phyloP scores from a whole-genome alignment of 2,797 vertebrate genomes.

The Pagetopsis macropterus region DNA sequence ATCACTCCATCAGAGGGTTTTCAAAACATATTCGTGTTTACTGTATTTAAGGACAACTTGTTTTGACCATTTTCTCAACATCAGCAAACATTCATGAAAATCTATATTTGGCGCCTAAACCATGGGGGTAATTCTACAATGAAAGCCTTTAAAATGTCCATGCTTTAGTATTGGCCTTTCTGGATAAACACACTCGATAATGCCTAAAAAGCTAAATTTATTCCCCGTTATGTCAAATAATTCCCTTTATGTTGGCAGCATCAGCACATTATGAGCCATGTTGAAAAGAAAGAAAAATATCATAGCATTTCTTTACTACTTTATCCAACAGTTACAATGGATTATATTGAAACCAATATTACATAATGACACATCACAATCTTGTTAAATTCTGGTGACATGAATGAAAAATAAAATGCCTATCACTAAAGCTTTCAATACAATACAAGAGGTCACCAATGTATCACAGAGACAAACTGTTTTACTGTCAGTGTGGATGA shows the following conservation, averaged over 20 bases:
- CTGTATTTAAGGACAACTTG: constrained; percentile 48
- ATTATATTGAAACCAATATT: constrained; percentile 70
- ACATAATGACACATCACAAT: constrained; percentile 74
- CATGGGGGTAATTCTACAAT: constrained; percentile 68
- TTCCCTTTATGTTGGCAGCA: constrained; percentile 80
- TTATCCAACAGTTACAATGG: constrained; percentile 69
- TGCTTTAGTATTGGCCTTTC: constrained; percentile 53
- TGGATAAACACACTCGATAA: constrained; percentile 47
- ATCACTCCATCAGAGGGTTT: constrained; percentile 58
- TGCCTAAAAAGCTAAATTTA: constrained; percentile 41
- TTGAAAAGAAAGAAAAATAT: constrained; percentile 33
- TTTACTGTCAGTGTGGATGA: constrained; percentile 52
- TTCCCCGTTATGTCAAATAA: constrained; percentile 55
- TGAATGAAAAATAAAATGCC: constrained; percentile 45
- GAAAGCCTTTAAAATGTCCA: constrained; percentile 64
- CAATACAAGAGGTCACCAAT: constrained; percentile 70
- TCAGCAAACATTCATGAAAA: constrained; percentile 53
- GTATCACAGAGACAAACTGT: constrained; percentile 60
- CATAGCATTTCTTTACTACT: constrained; percentile 61
- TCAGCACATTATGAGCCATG: constrained; percentile 64
- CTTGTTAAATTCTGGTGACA: constrained; percentile 66
- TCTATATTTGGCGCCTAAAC: constrained; percentile 67
- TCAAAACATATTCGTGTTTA: constrained; percentile 55
- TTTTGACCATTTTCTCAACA: constrained; percentile 57
- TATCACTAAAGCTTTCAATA: constrained; percentile 66